Evolutionary conservation across 30 jellyfish, hydroid and myxozoan genomes (phyloP).

Genomic region (Cassiopea xamachana): DNA sequence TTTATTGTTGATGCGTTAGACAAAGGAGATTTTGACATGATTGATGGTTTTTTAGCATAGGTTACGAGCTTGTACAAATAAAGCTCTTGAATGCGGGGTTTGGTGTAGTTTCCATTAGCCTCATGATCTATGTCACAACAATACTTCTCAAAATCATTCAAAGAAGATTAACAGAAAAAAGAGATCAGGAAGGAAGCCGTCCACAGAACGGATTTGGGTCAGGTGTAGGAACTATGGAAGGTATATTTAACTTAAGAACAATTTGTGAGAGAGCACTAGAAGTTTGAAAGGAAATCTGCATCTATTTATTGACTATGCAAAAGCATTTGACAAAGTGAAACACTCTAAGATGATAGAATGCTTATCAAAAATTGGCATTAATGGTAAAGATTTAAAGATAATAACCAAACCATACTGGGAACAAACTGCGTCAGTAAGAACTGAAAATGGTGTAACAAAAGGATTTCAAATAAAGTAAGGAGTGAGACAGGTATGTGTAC

Average conservation of each 20-base stretch:
- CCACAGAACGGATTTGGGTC: neutral
- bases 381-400: neutral
- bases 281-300: neutral
- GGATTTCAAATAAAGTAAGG: neutral
- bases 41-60: too few species aligned
- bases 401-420: neutral
- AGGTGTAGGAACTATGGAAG: neutral
- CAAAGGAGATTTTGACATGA: too few species aligned
- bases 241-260: neutral
- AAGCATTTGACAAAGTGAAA: neutral
- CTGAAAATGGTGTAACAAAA: neutral
- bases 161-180: neutral
- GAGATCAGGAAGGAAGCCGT: neutral
- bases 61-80: too few species aligned
- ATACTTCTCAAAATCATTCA: neutral
- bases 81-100: too few species aligned
- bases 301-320: neutral
- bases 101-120: neutral
- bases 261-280: too few species aligned
- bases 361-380: neutral
- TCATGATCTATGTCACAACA: slow-evolving; percentile 5
- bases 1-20: too few species aligned
- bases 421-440: too few species aligned
- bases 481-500: neutral
- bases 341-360: too few species aligned